These are phyloP conservation scores for Xenops minutus DNA, from an alignment of 2,797 vertebrate species.

Conservation along the genomic window DNA sequence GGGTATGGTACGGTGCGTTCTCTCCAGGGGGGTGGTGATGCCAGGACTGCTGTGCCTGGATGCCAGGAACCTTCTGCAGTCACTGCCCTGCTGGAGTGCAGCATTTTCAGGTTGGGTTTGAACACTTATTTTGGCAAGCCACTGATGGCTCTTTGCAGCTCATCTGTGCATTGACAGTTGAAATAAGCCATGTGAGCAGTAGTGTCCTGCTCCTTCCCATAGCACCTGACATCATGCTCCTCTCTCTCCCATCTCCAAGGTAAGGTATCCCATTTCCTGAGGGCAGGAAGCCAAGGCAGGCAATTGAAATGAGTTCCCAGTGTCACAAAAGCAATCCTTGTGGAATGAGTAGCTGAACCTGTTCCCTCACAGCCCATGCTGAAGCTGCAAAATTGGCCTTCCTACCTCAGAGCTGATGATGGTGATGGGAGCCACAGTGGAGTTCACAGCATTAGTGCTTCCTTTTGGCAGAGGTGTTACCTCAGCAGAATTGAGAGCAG, in stretches of 20 bases:
- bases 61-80: not conserved
- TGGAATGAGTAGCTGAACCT: not conserved
- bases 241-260: rapidly evolving
- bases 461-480: not conserved
- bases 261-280: not conserved
- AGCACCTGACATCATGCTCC: not conserved
- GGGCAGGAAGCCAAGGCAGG: not conserved
- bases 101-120: not conserved
- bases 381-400: not conserved
- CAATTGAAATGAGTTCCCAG: not conserved
- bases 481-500: not conserved
- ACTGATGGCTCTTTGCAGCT: not conserved
- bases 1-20: not conserved
- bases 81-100: not conserved
- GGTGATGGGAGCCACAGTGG: not conserved
- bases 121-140: not conserved
- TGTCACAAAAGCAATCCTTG: not conserved
- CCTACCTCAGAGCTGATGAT: not conserved
- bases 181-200: not conserved
- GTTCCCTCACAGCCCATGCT: not conserved
- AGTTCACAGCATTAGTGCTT: not conserved
- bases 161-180: not conserved
- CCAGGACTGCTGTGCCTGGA: not conserved
- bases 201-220: not conserved
- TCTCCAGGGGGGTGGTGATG: not conserved